Percentiles rank a stretch among this genome's conserved stretches.
Evolutionary conservation across 2,888 invertebrate species (phyloP).

Genomic region (Hecatera dysodea): DNA sequence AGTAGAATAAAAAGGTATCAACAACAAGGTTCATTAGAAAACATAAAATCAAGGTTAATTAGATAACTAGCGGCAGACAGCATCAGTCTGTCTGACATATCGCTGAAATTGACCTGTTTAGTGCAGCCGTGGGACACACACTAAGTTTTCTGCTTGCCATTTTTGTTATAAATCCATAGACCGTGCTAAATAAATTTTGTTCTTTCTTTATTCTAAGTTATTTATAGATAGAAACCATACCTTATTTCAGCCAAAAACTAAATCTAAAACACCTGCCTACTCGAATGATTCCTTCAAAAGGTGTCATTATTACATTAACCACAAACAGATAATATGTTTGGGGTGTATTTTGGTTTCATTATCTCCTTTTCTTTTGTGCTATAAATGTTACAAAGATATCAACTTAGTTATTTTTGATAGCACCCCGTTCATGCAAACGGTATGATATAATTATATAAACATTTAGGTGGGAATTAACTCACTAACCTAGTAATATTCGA

Average conservation of each 20-base stretch:
- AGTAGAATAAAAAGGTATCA: too few relatives aligned
- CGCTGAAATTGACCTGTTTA: too few relatives aligned
- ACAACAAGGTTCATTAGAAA: too few relatives aligned
- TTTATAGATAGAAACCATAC: background rate
- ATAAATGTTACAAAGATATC: background rate
- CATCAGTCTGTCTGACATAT: too few relatives aligned
- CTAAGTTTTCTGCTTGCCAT: too few relatives aligned
- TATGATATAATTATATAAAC: background rate
- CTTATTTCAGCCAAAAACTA: background rate
- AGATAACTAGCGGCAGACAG: too few relatives aligned
- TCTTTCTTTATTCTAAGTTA: too few relatives aligned
- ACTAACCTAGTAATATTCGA: background rate
- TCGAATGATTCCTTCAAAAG: constrained; percentile 5
- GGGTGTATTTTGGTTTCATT: constrained; percentile 8
- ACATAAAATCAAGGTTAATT: too few relatives aligned
- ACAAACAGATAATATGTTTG: background rate
- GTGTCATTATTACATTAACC: constrained; percentile 1
- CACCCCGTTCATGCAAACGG: too few relatives aligned
- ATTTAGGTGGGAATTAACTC: background rate
- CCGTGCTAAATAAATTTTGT: too few relatives aligned
- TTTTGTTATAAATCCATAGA: too few relatives aligned
- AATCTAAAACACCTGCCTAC: constrained; percentile 1
- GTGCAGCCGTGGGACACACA: too few relatives aligned
- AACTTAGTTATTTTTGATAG: background rate
- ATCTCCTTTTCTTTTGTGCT: background rate